Evolutionary conservation across 2,797 vertebrate species (phyloP), one percentile per base, ranked within the genome.

Genomic region (Prunella strophiata): DNA sequence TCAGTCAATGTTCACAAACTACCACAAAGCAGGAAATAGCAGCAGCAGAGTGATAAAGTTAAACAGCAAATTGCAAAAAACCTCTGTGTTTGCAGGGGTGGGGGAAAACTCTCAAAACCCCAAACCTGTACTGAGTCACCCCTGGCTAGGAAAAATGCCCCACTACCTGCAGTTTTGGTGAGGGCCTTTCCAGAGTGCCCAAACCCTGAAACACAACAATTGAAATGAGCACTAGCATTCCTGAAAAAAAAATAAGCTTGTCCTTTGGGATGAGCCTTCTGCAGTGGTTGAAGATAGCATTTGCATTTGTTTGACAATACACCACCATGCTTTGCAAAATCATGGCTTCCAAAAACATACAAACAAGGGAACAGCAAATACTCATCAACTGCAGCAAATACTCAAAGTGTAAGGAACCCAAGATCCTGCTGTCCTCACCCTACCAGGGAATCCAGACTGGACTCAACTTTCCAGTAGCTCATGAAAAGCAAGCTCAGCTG

Each of bases 401-500:
- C 13, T 11, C 14, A 3, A 77, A 81, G 4, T 0, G 1, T 32
- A 62, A 57, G 30, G 47, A 95, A 79, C 13, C 26, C 3, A 10
- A 36, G 51, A 65, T n/a, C 12, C 43, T 92, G 40, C 84, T 83
- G 30, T 63, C 81, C 40, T 78, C 47, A 54, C 34, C 50, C 61
- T 21, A 78, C 25, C 47, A 43, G 38, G 30, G 52, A 83, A 91
- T 89, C 51, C 12, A 51, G 45, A 48, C 57, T 77, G 45, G 61
- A 77, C 68, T 65, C 65, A 71, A 52, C 30, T 22, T 66, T 22
- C 29, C 54, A 55, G 52, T 5, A 30, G 62, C 36, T 75, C 54
- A 75, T 19, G 58, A 55, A 68, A 89, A 94, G 51, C 58, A 48
- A 85, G 55, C 59, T 86, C 85, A 86, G 85, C 79, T 62, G 32